Base-by-base conservation (phyloP, 2,888 invertebrate genomes). In the Macaria notata region DNA sequence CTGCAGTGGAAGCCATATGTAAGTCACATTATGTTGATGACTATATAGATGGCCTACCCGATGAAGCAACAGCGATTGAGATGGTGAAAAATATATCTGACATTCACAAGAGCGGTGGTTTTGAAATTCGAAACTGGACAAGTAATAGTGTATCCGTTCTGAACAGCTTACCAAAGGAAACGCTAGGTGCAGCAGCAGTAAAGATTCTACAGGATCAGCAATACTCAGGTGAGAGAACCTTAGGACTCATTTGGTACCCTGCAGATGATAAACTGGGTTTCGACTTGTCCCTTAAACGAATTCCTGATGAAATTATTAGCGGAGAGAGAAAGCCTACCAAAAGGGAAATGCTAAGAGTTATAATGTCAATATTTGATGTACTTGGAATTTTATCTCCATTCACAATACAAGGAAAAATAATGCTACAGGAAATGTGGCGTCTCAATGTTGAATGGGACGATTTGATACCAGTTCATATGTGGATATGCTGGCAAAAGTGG, bases 51-150 rank as follows among this genome's bases (percentile, higher is more conserved):
- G n/a, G 39, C 4, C 5, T 65, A 19, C 44, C 47, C 2, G 64
- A 66, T 9, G 66, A 63, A 9, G 33, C 29, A 0, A 59, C 56
- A 0, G 68, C 66, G 0, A 56, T 63, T 0, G 3, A 68, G 9
- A 53, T 68, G 45, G 48, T 65, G 0, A 54, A 44, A 1, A 47
- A 66, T 4, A n/a, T 66, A 3, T 49, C 49, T 0, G 0, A 54
- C 1, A 69, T 71, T 30, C 72, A 75, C 48, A 53, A 46, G 31
- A 4, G 57, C 5, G 72, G 72, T 7, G 67, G 64, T 0, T 72
- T 72, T 33, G 62, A 70, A 19, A 68, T 74, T 4, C 39, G 68
- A 1, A 69, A 66, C 39, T 71, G 71, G 72, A 57, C 64, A 0
- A 65, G 65, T 33, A 73, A 73, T 39, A 56, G 60, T 9, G 9